Conservation (phyloP, 2,113 vertebrate species). For the Todiramphus saurophagus region DNA sequence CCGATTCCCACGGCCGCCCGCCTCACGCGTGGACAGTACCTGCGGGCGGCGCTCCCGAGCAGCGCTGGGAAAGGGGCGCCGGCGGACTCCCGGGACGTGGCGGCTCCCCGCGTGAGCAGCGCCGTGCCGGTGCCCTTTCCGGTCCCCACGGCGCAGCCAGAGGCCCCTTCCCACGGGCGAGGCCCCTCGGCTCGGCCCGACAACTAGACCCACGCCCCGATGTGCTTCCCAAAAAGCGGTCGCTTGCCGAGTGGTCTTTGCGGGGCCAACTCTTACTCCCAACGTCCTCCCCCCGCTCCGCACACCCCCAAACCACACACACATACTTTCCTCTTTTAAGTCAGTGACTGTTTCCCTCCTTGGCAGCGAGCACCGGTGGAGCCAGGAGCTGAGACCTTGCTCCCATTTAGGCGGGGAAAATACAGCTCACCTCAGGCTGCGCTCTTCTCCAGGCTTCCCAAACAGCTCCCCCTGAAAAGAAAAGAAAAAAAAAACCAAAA, state of each 20-base stretch:
- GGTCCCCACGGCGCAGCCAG: background rate
- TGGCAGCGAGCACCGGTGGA: accelerated
- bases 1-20: background rate
- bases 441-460: background rate
- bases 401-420: background rate
- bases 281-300: background rate
- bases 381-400: background rate
- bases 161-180: background rate
- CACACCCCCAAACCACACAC: background rate
- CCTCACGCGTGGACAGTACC: background rate
- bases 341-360: background rate
- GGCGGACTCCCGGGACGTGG: no score
- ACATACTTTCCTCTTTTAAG: background rate
- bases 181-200: background rate
- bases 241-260: background rate
- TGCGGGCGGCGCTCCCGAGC: background rate
- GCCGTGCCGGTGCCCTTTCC: background rate
- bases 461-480: background rate
- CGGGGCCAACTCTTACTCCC: background rate
- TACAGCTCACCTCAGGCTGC: background rate
- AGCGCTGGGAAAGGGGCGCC: background rate
- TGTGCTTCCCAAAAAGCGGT: background rate
- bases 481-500: no score
- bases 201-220: background rate
- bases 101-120: background rate